Evolutionary conservation across 2,888 invertebrate species (phyloP), one percentile per base, ranked within the genome.

Genomic region (Lasioglossum morio): DNA sequence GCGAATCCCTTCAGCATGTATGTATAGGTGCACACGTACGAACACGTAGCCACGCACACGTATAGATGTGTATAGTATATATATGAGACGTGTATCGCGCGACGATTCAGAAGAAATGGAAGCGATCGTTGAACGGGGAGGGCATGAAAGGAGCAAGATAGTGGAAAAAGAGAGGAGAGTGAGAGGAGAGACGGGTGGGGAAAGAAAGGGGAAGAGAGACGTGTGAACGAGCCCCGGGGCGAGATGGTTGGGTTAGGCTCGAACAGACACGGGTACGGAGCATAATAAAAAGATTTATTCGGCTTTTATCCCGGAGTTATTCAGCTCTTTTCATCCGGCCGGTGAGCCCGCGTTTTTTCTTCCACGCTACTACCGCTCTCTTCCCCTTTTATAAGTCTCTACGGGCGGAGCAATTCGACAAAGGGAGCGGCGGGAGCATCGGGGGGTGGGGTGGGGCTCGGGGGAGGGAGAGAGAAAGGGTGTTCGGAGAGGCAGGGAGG

Each of bases 241-340:
- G 88, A 90, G 85, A 85, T 84, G 90, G 84, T 89, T 84, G 91
- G 88, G 88, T 85, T 88, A 85, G 87, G 88, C 84, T 88, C 90
- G 87, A 90, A 91, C 91, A 90, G 90, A 89, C 89, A 90, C 90
- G 91, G 91, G 92, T 91, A 92, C 90, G 93, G 92, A 93, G 94
- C 89, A 95, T 95, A 94, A 95, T 95, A 95, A 95, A 95, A 95
- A 95, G 95, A 95, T 95, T 95, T 95, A 95, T 95, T 95, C 94
- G 94, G 94, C 94, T 94, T 94, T 94, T 95, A 95, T 94, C 93
- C 94, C 90, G 87, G 93, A 95, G 94, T 95, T 95, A 95, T 95
- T 95, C 95, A 94, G 93, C 93, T 94, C 95, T 94, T 94, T 94
- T 94, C 93, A 94, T 93, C 92, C 93, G 91, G 88, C 91, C 92